phyloP scores from a whole-genome alignment of 2,113 vertebrate species.

The mouse (Mus musculus) region DNA sequence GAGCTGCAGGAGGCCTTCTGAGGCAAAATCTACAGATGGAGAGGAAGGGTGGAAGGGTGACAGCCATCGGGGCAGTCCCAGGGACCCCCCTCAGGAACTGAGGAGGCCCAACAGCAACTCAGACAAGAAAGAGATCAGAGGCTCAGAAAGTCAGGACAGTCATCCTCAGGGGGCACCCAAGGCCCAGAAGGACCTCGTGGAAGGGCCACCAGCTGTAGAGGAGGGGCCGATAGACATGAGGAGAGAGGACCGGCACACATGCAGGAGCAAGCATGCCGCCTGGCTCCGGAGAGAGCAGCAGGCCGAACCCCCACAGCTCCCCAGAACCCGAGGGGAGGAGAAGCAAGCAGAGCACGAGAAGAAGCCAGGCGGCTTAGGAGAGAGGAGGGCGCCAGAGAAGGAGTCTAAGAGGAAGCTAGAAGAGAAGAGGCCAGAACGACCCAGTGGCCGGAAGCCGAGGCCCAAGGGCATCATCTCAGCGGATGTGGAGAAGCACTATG shows the following conservation, averaged over 20 bases:
- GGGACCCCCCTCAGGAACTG: constrained; percentile 70
- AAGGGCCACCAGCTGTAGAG: constrained; percentile 67
- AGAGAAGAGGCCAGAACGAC: constrained; percentile 73
- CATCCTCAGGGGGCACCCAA: constrained; percentile 72
- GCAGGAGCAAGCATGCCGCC: constrained; percentile 60
- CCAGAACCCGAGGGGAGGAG: constrained; percentile 64
- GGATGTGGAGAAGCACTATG: constrained; percentile 91
- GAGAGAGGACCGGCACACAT: constrained; percentile 74
- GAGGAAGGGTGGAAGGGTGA: constrained; percentile 78
- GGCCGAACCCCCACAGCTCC: constrained; percentile 70
- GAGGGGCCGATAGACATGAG: constrained; percentile 73
- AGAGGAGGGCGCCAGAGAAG: constrained; percentile 65
- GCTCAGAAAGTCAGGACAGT: constrained; percentile 72
- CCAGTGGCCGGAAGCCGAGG: constrained; percentile 61
- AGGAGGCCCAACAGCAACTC: constrained; percentile 76
- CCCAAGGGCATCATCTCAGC: constrained; percentile 76
- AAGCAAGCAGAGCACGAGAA: constrained; percentile 77
- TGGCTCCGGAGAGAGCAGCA: constrained; percentile 81
- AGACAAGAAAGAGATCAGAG: constrained; percentile 79
- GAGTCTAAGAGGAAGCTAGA: constrained; percentile 74
- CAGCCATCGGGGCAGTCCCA: constrained; percentile 56
- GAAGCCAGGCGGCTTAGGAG: constrained; percentile 67
- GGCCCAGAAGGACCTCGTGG: constrained; percentile 76
- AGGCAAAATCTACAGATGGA: constrained; percentile 69
- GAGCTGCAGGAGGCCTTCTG: constrained; percentile 75